A percentile compares a stretch with the other conserved stretches of the same genome.
Evolutionary conservation across 2,888 invertebrate species (phyloP).

Genomic region (Syrphus vitripennis): DNA sequence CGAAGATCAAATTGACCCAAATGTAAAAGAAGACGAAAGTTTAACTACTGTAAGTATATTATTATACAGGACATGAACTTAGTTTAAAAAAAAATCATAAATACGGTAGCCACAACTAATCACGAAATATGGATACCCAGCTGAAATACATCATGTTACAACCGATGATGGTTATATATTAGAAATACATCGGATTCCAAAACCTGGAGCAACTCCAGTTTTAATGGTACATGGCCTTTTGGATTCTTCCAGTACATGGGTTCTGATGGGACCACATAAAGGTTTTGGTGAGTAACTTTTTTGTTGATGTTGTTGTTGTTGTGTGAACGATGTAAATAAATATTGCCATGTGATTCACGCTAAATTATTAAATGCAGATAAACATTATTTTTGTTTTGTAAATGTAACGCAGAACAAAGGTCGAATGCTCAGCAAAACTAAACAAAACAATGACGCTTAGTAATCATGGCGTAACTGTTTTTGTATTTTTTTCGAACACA

Average conservation of each 20-base stretch:
- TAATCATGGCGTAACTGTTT: no score
- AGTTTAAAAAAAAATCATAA: no score
- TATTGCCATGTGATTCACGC: no score
- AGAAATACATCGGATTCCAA: conserved; percentile 87
- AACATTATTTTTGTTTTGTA: no score
- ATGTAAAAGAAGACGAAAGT: neutral
- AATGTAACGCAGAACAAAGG: no score
- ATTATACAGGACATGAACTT: no score
- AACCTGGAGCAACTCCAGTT: conserved; percentile 81
- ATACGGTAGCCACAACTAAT: conserved; percentile 82
- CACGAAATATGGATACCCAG: conserved; percentile 84
- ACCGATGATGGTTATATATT: conserved; percentile 92
- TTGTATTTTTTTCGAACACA: no score
- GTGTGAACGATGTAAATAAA: no score
- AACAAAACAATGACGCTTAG: no score
- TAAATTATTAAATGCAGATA: no score
- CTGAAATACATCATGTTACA: conserved; percentile 84
- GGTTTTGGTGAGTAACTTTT: conserved; percentile 83
- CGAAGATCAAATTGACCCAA: neutral
- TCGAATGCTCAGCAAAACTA: no score
- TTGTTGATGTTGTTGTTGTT: no score
- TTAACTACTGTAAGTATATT: conserved; percentile 8
- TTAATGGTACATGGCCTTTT: conserved; percentile 88
- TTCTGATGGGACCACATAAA: conserved; percentile 86
- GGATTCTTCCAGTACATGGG: conserved; percentile 88